These are phyloP conservation scores for Nycticorax nycticorax DNA, from an alignment of 2,113 vertebrate species.

Conservation along the genomic window DNA sequence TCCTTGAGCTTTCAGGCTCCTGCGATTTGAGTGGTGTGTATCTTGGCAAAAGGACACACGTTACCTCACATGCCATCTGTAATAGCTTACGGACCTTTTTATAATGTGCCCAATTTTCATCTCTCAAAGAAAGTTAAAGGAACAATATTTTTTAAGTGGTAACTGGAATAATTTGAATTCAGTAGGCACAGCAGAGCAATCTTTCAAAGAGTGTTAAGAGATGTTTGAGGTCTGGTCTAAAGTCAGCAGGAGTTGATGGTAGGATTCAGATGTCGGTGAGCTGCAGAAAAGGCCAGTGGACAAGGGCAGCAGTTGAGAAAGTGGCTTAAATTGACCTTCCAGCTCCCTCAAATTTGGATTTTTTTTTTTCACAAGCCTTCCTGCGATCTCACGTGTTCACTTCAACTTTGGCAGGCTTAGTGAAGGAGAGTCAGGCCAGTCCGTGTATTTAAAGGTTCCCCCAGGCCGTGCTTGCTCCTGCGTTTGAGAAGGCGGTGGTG, in stretches of 20 bases:
- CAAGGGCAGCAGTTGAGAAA: background rate
- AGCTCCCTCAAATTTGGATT: rapidly evolving
- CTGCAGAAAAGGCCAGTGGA: background rate
- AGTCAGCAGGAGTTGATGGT: background rate
- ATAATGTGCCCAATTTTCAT: background rate
- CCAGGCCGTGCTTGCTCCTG: rapidly evolving
- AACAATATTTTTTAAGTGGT: background rate
- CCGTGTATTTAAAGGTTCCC: too few relatives aligned
- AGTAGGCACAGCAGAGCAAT: background rate
- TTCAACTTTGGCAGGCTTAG: background rate
- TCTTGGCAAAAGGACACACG: background rate
- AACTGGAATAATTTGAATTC: background rate
- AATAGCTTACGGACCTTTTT: background rate
- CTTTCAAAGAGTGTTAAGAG: background rate
- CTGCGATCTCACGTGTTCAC: rapidly evolving
- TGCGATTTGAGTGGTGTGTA: background rate
- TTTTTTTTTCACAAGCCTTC: background rate
- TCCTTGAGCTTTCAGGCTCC: background rate
- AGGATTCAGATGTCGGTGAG: background rate
- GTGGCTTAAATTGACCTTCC: background rate
- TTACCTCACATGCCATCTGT: background rate
- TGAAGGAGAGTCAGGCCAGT: background rate
- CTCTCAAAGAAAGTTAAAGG: background rate
- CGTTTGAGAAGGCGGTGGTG: rapidly evolving
- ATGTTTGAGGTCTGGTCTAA: background rate